Evolutionary conservation across 2,797 vertebrate genomes (phyloP), one percentile per base, ranked within the genome.

Genomic region (Urosaurus nigricauda): DNA sequence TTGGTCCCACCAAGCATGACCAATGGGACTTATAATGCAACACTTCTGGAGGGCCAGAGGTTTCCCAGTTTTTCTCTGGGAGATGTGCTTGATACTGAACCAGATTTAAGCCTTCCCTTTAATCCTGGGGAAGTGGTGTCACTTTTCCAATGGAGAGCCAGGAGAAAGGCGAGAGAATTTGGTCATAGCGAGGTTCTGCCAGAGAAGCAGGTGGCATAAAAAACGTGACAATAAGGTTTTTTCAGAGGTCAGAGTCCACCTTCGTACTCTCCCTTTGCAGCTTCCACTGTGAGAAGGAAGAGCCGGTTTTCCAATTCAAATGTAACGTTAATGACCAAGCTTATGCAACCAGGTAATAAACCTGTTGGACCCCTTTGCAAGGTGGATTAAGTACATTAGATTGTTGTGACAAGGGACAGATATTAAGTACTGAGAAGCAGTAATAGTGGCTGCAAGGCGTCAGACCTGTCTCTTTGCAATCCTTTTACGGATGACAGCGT

Each of bases 321-420:
- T 68, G 63, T 78, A 58, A 58, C 1, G 32, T 88, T 82, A 91
- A 82, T 86, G 71, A 51, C 24, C 4, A 17, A 26, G 71, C 73
- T 91, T 79, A 51, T 63, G 79, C 73, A 88, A n/a, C 19, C 14
- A 32, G 8, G 5, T 37, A 79, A 14, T 70, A 60, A 86, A 88
- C 53, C 60, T 82, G 63, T 79, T 79, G 29, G 79, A n/a, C 35
- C 71, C 60, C 26, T 86, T 84, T 83, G 74, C 32, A 21, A 71
- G 35, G 74, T 11, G 3, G 47, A 74, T 56, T 79, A 40, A 87
- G 63, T 68, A 17, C 2, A n/a, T 13, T 29, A 37, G 43, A 13
- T 47, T 21, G 24, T 47, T 81, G 21, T n/a, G 19, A 37, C 1
- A 35, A 35, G 75, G 21, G 47, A 17, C 40, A 37, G 32, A 6